A percentile compares a stretch with the other conserved stretches of the same genome.
Evolutionary conservation across 1,140 invertebrate species (phyloP).

Genomic region (Platyura marginata): DNA sequence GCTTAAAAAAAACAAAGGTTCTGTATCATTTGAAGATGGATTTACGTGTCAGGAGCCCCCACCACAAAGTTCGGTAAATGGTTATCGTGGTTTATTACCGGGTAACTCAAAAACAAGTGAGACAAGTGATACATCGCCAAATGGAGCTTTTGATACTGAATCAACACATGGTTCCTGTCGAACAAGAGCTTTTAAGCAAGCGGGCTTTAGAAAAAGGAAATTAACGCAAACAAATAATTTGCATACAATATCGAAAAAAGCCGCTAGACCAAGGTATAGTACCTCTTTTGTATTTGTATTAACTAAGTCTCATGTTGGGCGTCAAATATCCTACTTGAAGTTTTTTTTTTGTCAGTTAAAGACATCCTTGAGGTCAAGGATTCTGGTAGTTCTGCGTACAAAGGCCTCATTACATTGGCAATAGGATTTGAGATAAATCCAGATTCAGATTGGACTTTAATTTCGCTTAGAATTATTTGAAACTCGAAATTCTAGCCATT

Average conservation of each 20-base stretch:
- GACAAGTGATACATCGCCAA: slow-evolving; percentile 9
- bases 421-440: too few species aligned
- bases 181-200: slow-evolving; percentile 13
- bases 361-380: too few species aligned
- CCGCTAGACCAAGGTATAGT: slow-evolving; percentile 40
- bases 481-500: not conserved
- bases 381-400: too few species aligned
- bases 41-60: slow-evolving; percentile 6
- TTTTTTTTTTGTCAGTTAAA: too few species aligned
- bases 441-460: too few species aligned
- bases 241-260: slow-evolving; percentile 52
- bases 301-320: too few species aligned
- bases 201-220: slow-evolving; percentile 57
- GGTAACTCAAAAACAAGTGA: slow-evolving; percentile 17
- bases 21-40: slow-evolving; percentile 7
- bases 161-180: slow-evolving; percentile 10
- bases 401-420: too few species aligned
- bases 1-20: slow-evolving; percentile 31
- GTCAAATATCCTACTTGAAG: too few species aligned
- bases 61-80: slow-evolving; percentile 22
- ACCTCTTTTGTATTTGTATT: too few species aligned
- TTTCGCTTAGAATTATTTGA: too few species aligned
- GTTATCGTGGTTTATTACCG: slow-evolving; percentile 40
- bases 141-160: slow-evolving; percentile 12
- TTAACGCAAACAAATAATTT: slow-evolving; percentile 50